Conservation (phyloP, 2,797 vertebrate species). For the Myotis planiceps region DNA sequence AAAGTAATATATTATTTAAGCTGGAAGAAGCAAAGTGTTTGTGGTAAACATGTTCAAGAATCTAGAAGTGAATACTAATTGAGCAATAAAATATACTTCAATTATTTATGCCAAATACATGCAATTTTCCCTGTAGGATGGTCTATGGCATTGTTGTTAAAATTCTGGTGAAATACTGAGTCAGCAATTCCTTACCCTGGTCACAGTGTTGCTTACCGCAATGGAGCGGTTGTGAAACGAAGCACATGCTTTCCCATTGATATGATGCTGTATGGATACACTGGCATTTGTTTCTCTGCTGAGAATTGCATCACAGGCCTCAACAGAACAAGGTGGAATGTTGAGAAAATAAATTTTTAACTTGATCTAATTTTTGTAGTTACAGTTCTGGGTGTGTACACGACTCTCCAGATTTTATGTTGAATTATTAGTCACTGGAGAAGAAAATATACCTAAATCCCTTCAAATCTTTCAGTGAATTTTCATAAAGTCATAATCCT, state of each 20-base stretch:
- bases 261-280: neutral
- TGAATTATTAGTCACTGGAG: conserved; percentile 18
- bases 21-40: conserved; percentile 44
- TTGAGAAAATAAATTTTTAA: conserved; percentile 8
- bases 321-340: neutral
- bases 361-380: conserved; percentile 39
- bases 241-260: neutral
- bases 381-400: neutral
- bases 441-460: neutral
- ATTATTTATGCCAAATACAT: conserved; percentile 53
- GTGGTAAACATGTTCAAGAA: conserved; percentile 46
- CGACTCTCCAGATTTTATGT: neutral
- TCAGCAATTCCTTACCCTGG: neutral
- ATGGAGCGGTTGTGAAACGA: conserved; percentile 43
- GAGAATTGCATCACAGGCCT: conserved; percentile 39
- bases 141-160: neutral
- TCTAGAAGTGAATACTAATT: conserved; percentile 52
- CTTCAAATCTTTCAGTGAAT: neutral
- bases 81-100: conserved; percentile 45
- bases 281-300: conserved; percentile 30
- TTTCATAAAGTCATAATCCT: conserved; percentile 24
- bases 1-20: conserved; percentile 54
- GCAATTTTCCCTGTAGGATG: neutral
- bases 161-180: neutral
- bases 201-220: neutral